Evolutionary conservation across 1,140 invertebrate species (phyloP).

Genomic region (honey bee (Apis mellifera)): Amel_HAv3.1 CM009941.2:9507001-9507500

Average conservation of each 20-base stretch:
- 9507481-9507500: too few relatives aligned
- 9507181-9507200: slow-evolving; percentile 19
- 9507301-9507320: slow-evolving; percentile 15
- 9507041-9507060: too few relatives aligned
- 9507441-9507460: not conserved
- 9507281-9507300: slow-evolving; percentile 19
- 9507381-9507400: not conserved
- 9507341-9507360: not conserved
- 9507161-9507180: slow-evolving; percentile 7
- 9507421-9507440: too few relatives aligned
- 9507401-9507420: not conserved
- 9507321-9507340: not conserved
- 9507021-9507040: too few relatives aligned
- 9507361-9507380: too few relatives aligned
- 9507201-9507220: slow-evolving; percentile 16
- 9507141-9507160: slow-evolving; percentile 13
- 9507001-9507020: too few relatives aligned
- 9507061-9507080: not conserved
- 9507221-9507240: slow-evolving; percentile 7
- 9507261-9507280: not conserved
- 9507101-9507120: slow-evolving; percentile 27
- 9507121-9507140: slow-evolving; percentile 28
- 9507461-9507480: not conserved
- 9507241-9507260: slow-evolving; percentile 21
- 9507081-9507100: not conserved